These are phyloP conservation scores for Axinella damicornis DNA, from an alignment of 37 sponge, comb jelly and placozoan species.

Conservation along the genomic window DNA sequence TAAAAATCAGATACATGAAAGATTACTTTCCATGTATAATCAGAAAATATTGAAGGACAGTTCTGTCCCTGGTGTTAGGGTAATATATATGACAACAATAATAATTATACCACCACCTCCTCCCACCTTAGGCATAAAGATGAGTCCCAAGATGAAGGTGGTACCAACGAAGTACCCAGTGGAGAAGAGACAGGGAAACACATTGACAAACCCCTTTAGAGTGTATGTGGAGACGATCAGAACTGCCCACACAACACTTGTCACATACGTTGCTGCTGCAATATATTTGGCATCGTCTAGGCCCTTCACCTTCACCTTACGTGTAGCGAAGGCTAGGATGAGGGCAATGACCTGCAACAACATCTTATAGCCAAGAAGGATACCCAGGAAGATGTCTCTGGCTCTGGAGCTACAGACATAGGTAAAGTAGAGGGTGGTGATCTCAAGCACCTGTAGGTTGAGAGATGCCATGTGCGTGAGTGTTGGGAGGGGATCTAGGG, in stretches of 20 bases:
- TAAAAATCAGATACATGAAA: too few relatives aligned
- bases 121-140: too few relatives aligned
- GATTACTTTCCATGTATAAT: too few relatives aligned
- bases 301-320: conserved; percentile 45
- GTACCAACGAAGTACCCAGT: conserved; percentile 3
- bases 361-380: conserved; percentile 6
- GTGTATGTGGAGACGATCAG: neutral
- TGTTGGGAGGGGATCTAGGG: too few relatives aligned
- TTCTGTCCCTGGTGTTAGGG: too few relatives aligned
- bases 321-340: conserved; percentile 35
- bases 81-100: too few relatives aligned
- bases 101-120: too few relatives aligned
- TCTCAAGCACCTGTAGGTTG: too few relatives aligned
- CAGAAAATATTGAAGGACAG: too few relatives aligned
- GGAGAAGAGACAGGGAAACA: neutral
- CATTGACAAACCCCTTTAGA: conserved; percentile 14
- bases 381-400: neutral
- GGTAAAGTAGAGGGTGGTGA: neutral
- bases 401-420: neutral
- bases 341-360: conserved; percentile 18
- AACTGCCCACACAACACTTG: neutral
- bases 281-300: conserved; percentile 35
- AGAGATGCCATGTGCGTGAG: too few relatives aligned
- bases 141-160: conserved; percentile 4
- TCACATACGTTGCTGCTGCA: conserved; percentile 34